phyloP scores from a whole-genome alignment of 2,797 vertebrate genomes.

The Tadarida brasiliensis region DNA sequence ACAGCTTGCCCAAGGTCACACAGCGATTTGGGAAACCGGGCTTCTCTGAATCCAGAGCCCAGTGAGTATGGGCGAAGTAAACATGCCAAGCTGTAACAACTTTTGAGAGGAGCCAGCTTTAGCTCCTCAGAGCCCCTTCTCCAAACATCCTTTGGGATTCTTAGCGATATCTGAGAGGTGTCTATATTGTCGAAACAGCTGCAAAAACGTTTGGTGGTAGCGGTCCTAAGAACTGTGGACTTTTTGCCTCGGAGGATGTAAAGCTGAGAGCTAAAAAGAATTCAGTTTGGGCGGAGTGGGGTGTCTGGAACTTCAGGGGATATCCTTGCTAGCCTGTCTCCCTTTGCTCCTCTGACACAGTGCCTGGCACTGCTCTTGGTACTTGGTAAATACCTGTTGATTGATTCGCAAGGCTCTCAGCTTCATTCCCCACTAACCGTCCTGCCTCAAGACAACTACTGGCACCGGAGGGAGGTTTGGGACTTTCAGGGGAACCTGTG shows the following conservation, averaged over 20 bases:
- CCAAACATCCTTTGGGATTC: conserved; percentile 13
- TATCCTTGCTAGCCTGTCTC: neutral
- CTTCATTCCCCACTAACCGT: neutral
- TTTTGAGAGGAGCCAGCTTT: neutral
- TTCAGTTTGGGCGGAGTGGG: neutral
- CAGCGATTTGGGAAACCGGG: neutral
- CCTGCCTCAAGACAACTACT: neutral
- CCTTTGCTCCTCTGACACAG: neutral
- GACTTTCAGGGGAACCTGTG: neutral
- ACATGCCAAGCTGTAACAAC: neutral
- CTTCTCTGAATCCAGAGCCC: conserved; percentile 14
- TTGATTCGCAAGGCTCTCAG: neutral
- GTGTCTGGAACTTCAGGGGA: neutral
- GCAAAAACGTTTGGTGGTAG: conserved; percentile 14
- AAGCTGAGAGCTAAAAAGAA: neutral
- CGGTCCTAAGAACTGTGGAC: neutral
- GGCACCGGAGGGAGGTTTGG: neutral
- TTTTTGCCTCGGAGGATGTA: neutral
- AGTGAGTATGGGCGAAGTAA: neutral
- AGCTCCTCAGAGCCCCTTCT: neutral
- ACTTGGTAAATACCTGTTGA: conserved; percentile 80
- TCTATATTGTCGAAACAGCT: conserved; percentile 4
- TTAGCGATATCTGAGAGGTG: neutral
- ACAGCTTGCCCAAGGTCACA: conserved; percentile 47
- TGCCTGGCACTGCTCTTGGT: neutral